Evolutionary conservation across 2,888 invertebrate genomes (phyloP), one percentile per base, ranked within the genome.

Genomic region (Drosophila acutilabella): DNA sequence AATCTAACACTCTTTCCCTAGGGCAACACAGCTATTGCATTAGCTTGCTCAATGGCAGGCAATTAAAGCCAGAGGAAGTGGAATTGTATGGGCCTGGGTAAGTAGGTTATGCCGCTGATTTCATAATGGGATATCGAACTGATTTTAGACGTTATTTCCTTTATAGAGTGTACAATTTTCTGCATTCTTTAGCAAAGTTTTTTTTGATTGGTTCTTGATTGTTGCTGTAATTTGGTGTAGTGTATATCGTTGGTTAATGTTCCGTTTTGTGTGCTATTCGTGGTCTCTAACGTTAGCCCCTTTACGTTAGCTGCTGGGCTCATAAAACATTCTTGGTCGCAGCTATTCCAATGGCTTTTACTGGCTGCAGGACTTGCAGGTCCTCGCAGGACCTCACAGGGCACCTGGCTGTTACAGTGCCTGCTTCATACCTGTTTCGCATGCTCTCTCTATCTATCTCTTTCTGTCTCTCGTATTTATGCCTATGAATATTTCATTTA

Each of bases 401-500:
- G 16, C 16, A 30, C 3, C 57, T 30, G 58, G 26, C 51, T 40
- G 36, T 16, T 48, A 44, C 40, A 20, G 20, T 41, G 40, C 16
- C 44, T 51, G 42, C 23, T 20, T 23, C 30, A 20, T n/a, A 40
- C 16, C 57, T 53, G 33, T 44, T 8, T 38, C 30, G 20, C 16
- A 13, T 11, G 10, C 33, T 33, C 42, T 26, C 60, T 45, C n/a
- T 23, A 45, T 52, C 18, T 36, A 40, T 20, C 23, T n/a, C 41
- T 51, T 30, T 8, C 65, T 64, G 30, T 7, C 77, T 76, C 61
- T 75, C 59, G 75, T 78, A 84, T 87, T 87, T 84, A 82, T 83
- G 78, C 71, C 88, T 77, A 84, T 87, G 84, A 84, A 84, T 84
- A 87, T 84, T 84, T 84, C 88, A 87, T 82, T 85, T 84, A 84